Evolutionary conservation across 2,888 invertebrate species (phyloP).

Genomic region (Aphidoletes aphidimyza): DNA sequence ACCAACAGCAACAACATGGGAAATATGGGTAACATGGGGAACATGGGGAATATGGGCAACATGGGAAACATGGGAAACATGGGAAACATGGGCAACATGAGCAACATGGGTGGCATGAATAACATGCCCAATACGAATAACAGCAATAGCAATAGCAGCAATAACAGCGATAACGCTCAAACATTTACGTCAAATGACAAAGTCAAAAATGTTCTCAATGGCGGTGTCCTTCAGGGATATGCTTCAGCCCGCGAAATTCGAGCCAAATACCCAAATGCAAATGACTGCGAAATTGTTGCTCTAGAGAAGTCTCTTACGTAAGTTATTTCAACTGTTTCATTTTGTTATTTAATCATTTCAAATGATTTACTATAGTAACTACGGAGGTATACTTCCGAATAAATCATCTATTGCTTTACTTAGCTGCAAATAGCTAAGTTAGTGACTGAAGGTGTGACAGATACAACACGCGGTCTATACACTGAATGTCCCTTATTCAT

Average conservation of each 20-base stretch:
- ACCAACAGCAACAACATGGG: neutral
- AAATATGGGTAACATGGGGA: neutral
- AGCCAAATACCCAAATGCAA: conserved; percentile 61
- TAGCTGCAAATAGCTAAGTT: no score
- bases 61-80: neutral
- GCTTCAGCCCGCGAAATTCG: neutral
- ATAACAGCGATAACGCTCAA: neutral
- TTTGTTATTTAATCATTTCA: conserved; percentile 57
- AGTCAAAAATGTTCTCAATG: conserved; percentile 49
- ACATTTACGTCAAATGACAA: conserved; percentile 57
- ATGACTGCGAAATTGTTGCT: conserved; percentile 92
- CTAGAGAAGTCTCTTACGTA: conserved; percentile 84
- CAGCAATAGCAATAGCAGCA: neutral
- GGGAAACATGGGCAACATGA: neutral
- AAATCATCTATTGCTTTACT: conserved; percentile 55
- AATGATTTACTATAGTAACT: no score
- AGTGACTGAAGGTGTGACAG: no score
- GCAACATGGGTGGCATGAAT: neutral
- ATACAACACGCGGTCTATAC: no score
- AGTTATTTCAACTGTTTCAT: conserved; percentile 63
- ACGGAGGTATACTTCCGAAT: no score
- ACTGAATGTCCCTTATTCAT: no score
- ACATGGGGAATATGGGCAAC: neutral
- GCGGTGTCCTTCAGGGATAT: neutral
- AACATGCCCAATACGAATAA: neutral